Evolutionary conservation across 2,113 vertebrate species (phyloP), one percentile per base, ranked within the genome.

Genomic region (Datnioides undecimradiatus): DNA sequence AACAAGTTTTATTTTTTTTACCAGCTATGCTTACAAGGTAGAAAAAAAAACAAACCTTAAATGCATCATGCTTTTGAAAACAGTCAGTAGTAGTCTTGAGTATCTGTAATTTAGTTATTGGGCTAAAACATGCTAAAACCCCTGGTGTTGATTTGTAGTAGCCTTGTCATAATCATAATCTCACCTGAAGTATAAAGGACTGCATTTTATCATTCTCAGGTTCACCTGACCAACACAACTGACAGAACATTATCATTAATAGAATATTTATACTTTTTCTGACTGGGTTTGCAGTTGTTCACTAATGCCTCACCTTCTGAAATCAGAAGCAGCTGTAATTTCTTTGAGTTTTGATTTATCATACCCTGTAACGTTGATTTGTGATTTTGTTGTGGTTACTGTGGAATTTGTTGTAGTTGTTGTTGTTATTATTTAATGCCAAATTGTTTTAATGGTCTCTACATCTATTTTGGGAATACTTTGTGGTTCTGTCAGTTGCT

Each of bases 231-330:
- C 43, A 74, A 84, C 59, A 58, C 77, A 45, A 76, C 59, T 71
- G 58, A 80, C 41, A 82, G 77, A 94, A 94, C 7, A 23, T 73
- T 13, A 14, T 77, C 38, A 40, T 34, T 34, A 59, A 3, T 2
- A 33, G 2, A n/a, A 3, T 41, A 51, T 68, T 70, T 48, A 10
- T 34, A 14, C 5, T n/a, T 59, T 52, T 81, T 11, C 16, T 57
- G 58, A 69, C 46, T 63, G 19, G 31, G 60, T 78, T 59, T 72
- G 40, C 58, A 64, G 16, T 62, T 62, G 10, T 77, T 79, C 3
- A 54, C 29, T 48, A 57, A 80, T 59, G 27, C 62, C n/a, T 84
- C 21, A 36, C 23, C 29, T 46, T 23, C 38, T 66, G 12, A 57
- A 58, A 45, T 65, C 9, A 48, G 23, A 23, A 29, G 25, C 52